Conservation (phyloP, 2,888 invertebrate species). For the Lepeophtheirus nordmannii region DNA sequence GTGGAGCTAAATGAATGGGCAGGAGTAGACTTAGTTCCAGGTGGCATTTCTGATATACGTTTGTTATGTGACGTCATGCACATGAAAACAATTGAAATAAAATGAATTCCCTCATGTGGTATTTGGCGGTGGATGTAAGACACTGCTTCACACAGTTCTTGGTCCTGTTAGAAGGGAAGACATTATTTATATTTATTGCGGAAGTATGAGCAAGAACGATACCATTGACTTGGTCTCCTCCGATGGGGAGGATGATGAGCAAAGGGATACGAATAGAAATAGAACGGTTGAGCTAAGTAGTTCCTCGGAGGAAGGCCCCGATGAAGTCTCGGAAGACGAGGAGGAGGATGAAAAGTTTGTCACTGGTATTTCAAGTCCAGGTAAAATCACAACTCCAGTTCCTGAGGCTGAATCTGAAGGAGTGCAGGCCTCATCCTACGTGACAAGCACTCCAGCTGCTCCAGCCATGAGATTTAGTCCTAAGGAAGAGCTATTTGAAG, state of each 20-base stretch:
- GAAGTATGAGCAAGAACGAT: no score
- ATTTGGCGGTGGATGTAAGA: no score
- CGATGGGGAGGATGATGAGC: background rate
- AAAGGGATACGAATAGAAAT: background rate
- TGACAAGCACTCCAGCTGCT: background rate
- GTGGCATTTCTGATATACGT: no score
- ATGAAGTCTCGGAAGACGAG: background rate
- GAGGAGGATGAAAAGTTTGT: background rate
- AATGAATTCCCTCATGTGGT: no score
- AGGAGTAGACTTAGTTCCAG: no score
- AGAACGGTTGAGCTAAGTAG: background rate
- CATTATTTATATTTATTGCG: no score
- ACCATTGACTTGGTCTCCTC: background rate
- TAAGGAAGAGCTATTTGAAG: background rate
- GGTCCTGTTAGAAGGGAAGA: no score
- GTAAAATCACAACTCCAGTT: background rate
- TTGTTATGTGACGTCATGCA: no score
- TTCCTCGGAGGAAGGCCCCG: background rate
- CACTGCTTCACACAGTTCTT: no score
- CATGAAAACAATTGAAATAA: no score
- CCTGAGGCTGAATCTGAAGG: background rate
- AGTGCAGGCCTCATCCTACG: background rate
- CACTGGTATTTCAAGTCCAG: background rate
- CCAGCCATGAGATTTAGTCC: background rate
- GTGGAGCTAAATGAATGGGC: no score